Base-by-base conservation (phyloP, 2,113 vertebrate genomes). In the Forbesichthys agassizii region DNA sequence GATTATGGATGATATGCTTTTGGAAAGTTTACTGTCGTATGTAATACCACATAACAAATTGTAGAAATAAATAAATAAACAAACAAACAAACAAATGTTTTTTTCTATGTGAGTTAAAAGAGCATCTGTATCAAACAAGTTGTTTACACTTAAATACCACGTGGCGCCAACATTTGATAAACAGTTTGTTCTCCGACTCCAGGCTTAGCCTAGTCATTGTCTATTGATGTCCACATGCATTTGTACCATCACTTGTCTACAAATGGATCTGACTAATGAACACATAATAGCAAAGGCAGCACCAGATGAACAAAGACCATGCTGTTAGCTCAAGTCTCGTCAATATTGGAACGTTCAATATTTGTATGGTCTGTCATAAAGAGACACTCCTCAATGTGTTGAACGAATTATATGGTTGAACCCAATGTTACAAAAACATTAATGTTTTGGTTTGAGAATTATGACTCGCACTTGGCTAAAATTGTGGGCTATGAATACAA, bases 261-360 rank as follows among this genome's bases (percentile, higher is more conserved):
- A 68, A 68, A 84, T 9, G 68, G 57, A 65, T 79, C 55, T 77
- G 76, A 80, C 63, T 71, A 56, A 77, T 76, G 63, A 71, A 69
- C 68, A 80, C 72, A 70, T 61, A 54, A 56, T 10, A 36, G 46
- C 59, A 65, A 73, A 75, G 62, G 61, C 68, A 73, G 62, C 68
- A 18, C 61, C 54, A 48, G 65, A 57, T 46, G 5, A 70, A 49
- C 56, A 75, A 71, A 75, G 61, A 49, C 66, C 75, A 68, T 12
- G 18, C 64, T 69, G 58, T 51, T 66, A 67, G 67, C 68, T 69
- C 11, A 49, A 56, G 56, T 74, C 69, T 68, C 13, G 55, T 68
- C 75, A 46, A 68, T 27, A 62, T 16, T 14, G 81, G 42, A 66
- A 67, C 61, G 33, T 68, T 5, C 49, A 46, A 7, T 11, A 68